Evolutionary conservation across 2,888 invertebrate species (phyloP).

Genomic region (Limnephilus auricula): DNA sequence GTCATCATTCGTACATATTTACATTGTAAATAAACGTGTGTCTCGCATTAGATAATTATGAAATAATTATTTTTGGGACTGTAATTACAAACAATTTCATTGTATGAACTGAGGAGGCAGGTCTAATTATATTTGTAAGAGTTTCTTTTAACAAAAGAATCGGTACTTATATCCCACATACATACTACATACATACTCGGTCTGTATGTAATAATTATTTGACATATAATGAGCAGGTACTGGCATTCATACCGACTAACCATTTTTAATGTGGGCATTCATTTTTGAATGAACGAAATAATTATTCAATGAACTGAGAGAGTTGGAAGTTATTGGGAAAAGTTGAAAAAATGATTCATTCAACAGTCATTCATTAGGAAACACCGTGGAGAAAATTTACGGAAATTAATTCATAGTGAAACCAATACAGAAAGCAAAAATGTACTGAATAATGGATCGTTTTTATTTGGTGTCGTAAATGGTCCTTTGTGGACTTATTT

Average conservation of each 20-base stretch:
- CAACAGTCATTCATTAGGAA: background rate
- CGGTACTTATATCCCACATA: background rate
- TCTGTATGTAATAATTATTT: background rate
- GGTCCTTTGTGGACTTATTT: background rate
- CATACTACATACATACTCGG: no score
- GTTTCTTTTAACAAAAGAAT: background rate
- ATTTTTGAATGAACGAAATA: background rate
- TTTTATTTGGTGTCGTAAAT: background rate
- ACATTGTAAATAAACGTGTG: background rate
- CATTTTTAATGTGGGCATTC: background rate
- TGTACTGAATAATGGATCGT: background rate
- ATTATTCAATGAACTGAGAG: constrained; percentile 11
- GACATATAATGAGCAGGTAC: background rate
- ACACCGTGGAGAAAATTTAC: background rate
- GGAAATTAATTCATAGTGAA: background rate
- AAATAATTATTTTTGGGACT: background rate
- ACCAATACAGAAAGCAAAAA: background rate
- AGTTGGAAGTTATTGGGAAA: background rate
- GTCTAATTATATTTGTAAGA: background rate
- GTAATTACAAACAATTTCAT: background rate
- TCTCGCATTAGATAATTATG: background rate
- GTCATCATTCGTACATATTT: background rate
- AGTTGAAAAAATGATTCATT: constrained; percentile 13
- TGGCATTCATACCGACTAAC: background rate
- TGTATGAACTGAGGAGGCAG: background rate